Evolutionary conservation across 2,797 vertebrate genomes (phyloP), one percentile per base, ranked within the genome.

Genomic region (Spea hammondii): DNA sequence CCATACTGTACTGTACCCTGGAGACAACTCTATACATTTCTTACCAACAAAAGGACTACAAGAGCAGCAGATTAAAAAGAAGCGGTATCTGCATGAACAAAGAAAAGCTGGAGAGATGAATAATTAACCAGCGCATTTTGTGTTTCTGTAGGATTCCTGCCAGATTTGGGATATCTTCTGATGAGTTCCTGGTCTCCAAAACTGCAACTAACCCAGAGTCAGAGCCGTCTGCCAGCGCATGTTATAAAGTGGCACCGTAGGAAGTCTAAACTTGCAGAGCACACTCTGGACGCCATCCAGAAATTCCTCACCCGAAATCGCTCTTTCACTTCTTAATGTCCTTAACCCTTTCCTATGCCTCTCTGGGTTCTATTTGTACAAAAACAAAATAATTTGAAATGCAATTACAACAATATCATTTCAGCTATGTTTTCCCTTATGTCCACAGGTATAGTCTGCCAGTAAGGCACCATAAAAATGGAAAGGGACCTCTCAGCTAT

Each of bases 221-320:
- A 54, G 69, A 64, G 65, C 74, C 59, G 74, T 57, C 45, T 72
- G 54, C 70, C 54, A 59, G 12, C 32, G 67, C 67, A 32, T 70
- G 74, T 49, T 71, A 64, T 46, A 76, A 80, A 72, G 65, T 82
- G 79, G 51, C 79, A 77, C 79, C 70, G 53, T 55, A 77, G 75
- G 74, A 82, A 73, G 70, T 69, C 70, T 82, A 72, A 82, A 77
- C 74, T 72, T 11, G 49, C 64, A 68, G 75, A 66, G 57, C 64
- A 46, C 69, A 77, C 70, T 46, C 60, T 82, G 79, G 74, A 73
- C 11, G 48, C 54, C 5, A 10, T 51, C 79, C 74, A 82, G 64
- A 72, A 66, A 82, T 82, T 77, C 79, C 74, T 81, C 32, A 69
- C 64, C 74, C 55, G 11, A 47, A 72, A 72, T 53, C 12, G 69